Evolutionary conservation across 2,113 vertebrate genomes (phyloP), one percentile per base, ranked within the genome.

Genomic region (Rhynchomys soricoides): DNA sequence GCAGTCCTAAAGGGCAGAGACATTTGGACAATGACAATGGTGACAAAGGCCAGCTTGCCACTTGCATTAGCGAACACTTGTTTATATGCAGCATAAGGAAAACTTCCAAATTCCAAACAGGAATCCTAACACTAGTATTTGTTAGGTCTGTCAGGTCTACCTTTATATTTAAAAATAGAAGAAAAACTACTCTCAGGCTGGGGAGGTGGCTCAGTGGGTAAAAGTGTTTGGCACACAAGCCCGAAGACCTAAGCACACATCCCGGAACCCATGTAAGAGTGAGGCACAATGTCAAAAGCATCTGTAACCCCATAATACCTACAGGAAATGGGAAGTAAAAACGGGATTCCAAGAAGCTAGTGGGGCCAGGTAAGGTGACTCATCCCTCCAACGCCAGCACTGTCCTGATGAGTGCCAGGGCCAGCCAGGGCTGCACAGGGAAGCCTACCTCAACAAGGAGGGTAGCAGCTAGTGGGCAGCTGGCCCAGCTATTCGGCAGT

Each of bases 91-190:
- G 24, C 82, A 8, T 50, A 91, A 89, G 59, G 45, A 24, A 45
- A 13, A 48, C 86, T 95, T 64, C 24, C 77, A 90, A 87, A 83
- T 83, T 92, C 78, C 78, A 70, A 34, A 40, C 22, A 87, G 31
- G 79, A 50, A 83, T 93, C 55, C 40, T 62, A 62, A 74, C 37
- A 50, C 48, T 45, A 45, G 79, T 50, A 0, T 22, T 64, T 26
- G 85, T 93, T 86, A n/a, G 37, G 22, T 55, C 26, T 55, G 86
- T 79, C 45, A 78, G 31, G 50, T 87, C 6, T 89, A 91, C 62
- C 79, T 86, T 78, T 29, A 94, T 0, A 66, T 78, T 94, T 74
- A 94, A 91, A 95, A 91, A 43, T 92, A 93, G 75, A 68, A 91
- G 86, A 86, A 34, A 89, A 90, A 92, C 62, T 81, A 71, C 37